These are phyloP conservation scores for Troglohyphantes excavatus DNA, from an alignment of 2,888 invertebrate species.

Conservation along the genomic window DNA sequence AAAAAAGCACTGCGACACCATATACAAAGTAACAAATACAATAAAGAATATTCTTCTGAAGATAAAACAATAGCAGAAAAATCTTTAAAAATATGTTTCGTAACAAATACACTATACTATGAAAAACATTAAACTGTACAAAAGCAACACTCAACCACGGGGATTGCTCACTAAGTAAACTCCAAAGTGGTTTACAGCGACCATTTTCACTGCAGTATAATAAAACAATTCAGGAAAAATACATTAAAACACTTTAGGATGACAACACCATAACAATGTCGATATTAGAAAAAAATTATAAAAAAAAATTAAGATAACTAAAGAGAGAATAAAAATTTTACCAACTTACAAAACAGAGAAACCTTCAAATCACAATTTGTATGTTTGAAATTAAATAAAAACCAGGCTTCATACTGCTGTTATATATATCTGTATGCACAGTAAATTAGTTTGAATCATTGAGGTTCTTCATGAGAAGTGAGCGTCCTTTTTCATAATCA, in stretches of 20 bases:
- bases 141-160: constrained; percentile 14
- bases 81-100: constrained; percentile 38
- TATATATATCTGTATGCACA: constrained; percentile 20
- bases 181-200: constrained; percentile 6
- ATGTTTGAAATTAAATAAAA: constrained; percentile 2
- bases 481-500: constrained; percentile 81
- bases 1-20: neutral
- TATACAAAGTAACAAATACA: neutral
- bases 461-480: constrained; percentile 81
- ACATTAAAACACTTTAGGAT: neutral
- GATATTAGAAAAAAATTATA: neutral
- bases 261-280: constrained; percentile 2
- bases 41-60: constrained; percentile 15
- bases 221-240: neutral
- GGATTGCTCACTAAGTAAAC: constrained; percentile 16
- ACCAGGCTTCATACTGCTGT: constrained; percentile 27
- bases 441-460: constrained; percentile 32
- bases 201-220: constrained; percentile 35
- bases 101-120: constrained; percentile 39
- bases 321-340: neutral
- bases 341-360: constrained; percentile 8
- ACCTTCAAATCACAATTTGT: neutral
- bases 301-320: neutral
- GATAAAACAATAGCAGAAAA: constrained; percentile 27
- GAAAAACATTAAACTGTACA: constrained; percentile 57